Conservation (phyloP, 1,140 invertebrate genomes). For the Brachionus koreanus region DNA sequence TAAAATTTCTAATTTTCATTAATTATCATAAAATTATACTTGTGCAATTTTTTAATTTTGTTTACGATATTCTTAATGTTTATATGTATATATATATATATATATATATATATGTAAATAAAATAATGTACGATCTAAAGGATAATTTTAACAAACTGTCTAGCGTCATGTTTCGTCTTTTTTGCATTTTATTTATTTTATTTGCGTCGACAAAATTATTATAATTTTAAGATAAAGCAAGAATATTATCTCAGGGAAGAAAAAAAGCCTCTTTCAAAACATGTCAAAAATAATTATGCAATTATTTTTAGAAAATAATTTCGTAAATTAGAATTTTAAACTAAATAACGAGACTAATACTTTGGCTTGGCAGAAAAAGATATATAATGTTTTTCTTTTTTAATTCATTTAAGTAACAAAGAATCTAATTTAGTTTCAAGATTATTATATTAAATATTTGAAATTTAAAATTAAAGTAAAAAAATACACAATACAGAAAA, state of each 20-base stretch:
- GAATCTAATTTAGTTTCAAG: too few relatives aligned
- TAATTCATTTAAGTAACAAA: too few relatives aligned
- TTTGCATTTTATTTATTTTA: not conserved
- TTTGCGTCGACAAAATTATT: not conserved
- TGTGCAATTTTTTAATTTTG: not conserved
- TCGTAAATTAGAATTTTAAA: not conserved
- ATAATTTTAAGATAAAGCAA: not conserved
- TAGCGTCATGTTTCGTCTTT: not conserved
- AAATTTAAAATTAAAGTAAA: too few relatives aligned
- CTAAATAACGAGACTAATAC: not conserved
- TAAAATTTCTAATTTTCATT: not conserved
- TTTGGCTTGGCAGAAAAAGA: not conserved
- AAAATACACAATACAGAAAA: too few relatives aligned
- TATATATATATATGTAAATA: not conserved
- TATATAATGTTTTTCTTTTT: too few relatives aligned
- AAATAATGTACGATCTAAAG: not conserved
- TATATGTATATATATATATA: not conserved
- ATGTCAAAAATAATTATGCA: not conserved
- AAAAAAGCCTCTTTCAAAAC: not conserved
- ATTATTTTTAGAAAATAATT: not conserved
- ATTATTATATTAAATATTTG: too few relatives aligned
- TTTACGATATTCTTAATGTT: not conserved
- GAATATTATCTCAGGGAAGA: not conserved
- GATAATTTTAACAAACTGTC: not conserved
- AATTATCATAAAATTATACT: not conserved